Percentiles rank a stretch among this genome's conserved stretches.
phyloP scores from a whole-genome alignment of 1,140 invertebrate genomes.

The Hyles euphorbiae region DNA sequence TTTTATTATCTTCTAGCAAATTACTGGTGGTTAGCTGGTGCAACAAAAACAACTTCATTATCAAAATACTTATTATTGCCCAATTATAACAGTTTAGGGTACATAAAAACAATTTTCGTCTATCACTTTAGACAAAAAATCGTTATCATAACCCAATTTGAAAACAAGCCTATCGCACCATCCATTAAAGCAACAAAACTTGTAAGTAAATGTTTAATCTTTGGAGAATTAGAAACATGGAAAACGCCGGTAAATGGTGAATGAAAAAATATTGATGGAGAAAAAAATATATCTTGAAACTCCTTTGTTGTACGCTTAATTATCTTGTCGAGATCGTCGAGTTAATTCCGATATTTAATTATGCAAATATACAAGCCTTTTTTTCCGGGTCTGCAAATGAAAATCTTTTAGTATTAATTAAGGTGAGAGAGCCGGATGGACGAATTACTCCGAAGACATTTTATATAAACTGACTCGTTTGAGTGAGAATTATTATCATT shows the following conservation, averaged over 20 bases:
- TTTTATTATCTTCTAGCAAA: no score
- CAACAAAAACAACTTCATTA: no score
- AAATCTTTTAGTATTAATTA: constrained; percentile 31
- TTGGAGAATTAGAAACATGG: constrained; percentile 40
- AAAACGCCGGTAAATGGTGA: constrained; percentile 28
- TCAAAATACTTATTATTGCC: no score
- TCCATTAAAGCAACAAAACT: constrained; percentile 42
- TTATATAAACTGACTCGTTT: no score
- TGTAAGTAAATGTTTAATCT: constrained; percentile 33
- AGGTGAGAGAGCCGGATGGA: constrained; percentile 21
- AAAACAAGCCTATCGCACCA: constrained; percentile 32
- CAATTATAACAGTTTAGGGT: no score
- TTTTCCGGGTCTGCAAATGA: constrained; percentile 19
- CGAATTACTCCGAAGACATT: constrained; percentile 10
- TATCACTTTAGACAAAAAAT: constrained; percentile 21
- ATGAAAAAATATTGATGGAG: constrained; percentile 28
- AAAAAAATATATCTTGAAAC: constrained; percentile 31
- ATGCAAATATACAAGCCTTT: constrained; percentile 48
- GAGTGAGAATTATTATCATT: no score
- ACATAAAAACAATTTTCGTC: constrained; percentile 16
- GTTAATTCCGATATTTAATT: constrained; percentile 60
- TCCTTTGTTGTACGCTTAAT: constrained; percentile 44
- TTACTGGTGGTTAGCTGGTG: no score
- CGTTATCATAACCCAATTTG: constrained; percentile 24
- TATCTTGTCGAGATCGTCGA: constrained; percentile 36